A percentile compares a stretch with the other conserved stretches of the same genome.
Conservation (phyloP, 2,797 vertebrate genomes). For the Steatocranus sp. region DNA sequence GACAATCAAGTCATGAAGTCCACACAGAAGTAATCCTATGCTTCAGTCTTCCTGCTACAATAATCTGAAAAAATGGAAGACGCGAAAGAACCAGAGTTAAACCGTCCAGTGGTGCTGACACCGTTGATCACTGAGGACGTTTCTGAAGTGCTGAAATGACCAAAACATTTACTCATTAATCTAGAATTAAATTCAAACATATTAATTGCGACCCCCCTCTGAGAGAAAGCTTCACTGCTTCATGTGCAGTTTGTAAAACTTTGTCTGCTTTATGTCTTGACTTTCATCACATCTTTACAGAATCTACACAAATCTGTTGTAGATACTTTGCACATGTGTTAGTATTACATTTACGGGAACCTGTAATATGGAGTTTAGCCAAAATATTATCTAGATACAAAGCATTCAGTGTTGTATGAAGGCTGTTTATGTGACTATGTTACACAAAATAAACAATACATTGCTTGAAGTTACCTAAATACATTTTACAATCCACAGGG, state of each 20-base stretch:
- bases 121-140: background rate
- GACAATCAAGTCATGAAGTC: constrained; percentile 6
- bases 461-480: background rate
- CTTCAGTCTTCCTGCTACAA: constrained; percentile 21
- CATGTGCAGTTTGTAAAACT: background rate
- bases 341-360: background rate
- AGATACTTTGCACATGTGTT: background rate
- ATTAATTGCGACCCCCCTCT: rapidly evolving
- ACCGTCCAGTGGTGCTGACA: background rate
- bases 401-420: background rate
- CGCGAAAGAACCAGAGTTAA: background rate
- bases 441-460: constrained; percentile 1
- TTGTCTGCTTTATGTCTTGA: background rate
- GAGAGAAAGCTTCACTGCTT: background rate
- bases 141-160: background rate
- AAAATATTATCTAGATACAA: background rate
- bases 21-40: constrained; percentile 54
- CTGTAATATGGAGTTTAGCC: background rate
- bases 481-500: background rate
- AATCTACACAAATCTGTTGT: background rate
- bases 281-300: background rate
- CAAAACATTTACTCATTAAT: background rate
- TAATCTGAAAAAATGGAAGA: constrained; percentile 33
- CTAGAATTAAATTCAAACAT: background rate
- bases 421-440: background rate